A percentile compares a stretch with the other conserved stretches of the same genome.
These are phyloP conservation scores for Myotis vivesi DNA, from an alignment of 2,797 vertebrate species.

Conservation along the genomic window DNA sequence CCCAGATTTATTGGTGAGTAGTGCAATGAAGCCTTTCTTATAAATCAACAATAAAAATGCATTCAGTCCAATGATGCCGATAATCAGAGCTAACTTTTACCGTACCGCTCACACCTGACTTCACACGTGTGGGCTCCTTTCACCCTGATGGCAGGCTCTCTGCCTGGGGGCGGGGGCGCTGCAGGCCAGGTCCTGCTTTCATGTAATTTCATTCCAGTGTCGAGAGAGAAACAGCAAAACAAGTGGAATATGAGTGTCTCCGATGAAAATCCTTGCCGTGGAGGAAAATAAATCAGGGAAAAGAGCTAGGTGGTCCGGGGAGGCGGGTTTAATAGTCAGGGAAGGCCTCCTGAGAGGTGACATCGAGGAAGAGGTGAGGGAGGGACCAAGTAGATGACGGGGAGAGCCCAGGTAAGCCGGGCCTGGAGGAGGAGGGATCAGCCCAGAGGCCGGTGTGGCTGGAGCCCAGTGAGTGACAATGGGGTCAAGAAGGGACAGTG, in stretches of 20 bases:
- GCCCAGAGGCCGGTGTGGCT: not conserved
- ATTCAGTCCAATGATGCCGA: not conserved
- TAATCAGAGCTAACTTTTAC: not conserved
- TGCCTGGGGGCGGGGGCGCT: not conserved
- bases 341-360: not conserved
- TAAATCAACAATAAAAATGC: not conserved
- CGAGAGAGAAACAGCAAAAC: not conserved
- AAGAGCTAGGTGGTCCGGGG: not conserved
- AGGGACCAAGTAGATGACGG: not conserved
- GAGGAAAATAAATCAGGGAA: not conserved
- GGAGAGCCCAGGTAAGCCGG: rapidly evolving
- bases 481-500: too few relatives aligned
- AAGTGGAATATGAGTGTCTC: not conserved
- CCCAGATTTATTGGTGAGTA: not conserved
- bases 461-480: not conserved
- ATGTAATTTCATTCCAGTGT: rapidly evolving
- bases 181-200: not conserved
- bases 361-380: rapidly evolving
- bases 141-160: not conserved
- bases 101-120: too few relatives aligned
- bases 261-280: not conserved
- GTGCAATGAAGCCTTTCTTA: not conserved
- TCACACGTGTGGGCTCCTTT: rapidly evolving
- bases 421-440: not conserved
- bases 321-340: not conserved